Base-by-base conservation (phyloP, 2,113 vertebrate species). In the Tragelaphus buxtoni region DNA sequence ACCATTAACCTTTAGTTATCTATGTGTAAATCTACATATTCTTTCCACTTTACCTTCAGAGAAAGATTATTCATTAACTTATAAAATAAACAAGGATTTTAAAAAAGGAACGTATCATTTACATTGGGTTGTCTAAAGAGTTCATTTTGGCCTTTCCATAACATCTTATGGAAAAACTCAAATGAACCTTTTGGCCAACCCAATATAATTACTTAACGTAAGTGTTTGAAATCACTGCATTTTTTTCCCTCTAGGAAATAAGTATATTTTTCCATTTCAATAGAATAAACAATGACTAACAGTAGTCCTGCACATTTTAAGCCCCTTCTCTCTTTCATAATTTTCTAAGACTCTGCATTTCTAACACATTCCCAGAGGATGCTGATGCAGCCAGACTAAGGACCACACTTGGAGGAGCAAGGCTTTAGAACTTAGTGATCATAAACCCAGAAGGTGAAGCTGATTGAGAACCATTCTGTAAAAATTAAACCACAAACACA, bases 401-500 rank as follows among this genome's bases (percentile, higher is more conserved):
- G 53, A 45, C n/a, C 63, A 49, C 11, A 22, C 14, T 42, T 26
- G 8, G 55, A 74, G n/a, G 74, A 77, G 8, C 2, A 4, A 92
- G 58, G 35, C 28, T 76, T 87, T 95, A 49, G 58, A 88, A 83
- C 22, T 32, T 74, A 63, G 22, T 47, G 55, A 58, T 90, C 55
- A 47, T 17, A 26, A 90, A 87, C 35, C 35, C 83, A 89, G 35
- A 47, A 90, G 69, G 18, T 39, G 32, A 94, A 51, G 65, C 16
- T 83, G n/a, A 28, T 39, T 84, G 87, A 84, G 69, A 97, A 69
- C 63, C 56, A 24, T 65, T 86, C 74, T 72, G 17, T 26, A 35
- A 45, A 91, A 97, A 95, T 61, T 76, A 85, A 94, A 76, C 4
- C 74, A 61, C 88, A 32, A 53, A 81, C 87, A 30, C n/a, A 39